These are phyloP conservation scores for Sturmia bella DNA, from an alignment of 2,888 invertebrate species.

Conservation along the genomic window DNA sequence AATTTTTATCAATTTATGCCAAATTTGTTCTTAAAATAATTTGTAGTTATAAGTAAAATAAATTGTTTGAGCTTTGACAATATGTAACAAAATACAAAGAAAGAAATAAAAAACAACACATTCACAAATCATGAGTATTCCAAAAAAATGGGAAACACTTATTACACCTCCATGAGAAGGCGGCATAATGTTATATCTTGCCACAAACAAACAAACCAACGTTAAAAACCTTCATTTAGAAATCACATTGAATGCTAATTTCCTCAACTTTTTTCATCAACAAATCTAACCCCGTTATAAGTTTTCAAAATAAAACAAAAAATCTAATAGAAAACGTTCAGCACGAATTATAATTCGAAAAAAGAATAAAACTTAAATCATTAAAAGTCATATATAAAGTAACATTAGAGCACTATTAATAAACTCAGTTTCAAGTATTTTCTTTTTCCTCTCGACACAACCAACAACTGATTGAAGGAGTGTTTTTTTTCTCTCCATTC, in stretches of 20 bases:
- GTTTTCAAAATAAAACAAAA: constrained; percentile 69
- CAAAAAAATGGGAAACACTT: constrained; percentile 47
- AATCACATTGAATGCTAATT: constrained; percentile 79
- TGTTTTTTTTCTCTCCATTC: constrained; percentile 30
- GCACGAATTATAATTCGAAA: constrained; percentile 66
- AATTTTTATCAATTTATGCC: constrained; percentile 1
- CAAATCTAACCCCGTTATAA: constrained; percentile 46
- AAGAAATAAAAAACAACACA: not conserved
- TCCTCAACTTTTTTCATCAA: constrained; percentile 58
- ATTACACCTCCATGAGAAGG: constrained; percentile 57
- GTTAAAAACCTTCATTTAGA: constrained; percentile 60
- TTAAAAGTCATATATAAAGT: constrained; percentile 17
- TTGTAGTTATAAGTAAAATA: not conserved
- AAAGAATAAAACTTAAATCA: constrained; percentile 1
- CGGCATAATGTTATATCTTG: constrained; percentile 36
- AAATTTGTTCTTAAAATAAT: constrained; percentile 25
- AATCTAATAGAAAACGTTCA: constrained; percentile 39
- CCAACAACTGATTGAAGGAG: constrained; percentile 66
- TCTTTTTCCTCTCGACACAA: constrained; percentile 30
- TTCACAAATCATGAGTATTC: not conserved
- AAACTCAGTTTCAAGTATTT: constrained; percentile 45
- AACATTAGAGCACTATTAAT: constrained; percentile 61
- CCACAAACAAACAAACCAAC: constrained; percentile 27
- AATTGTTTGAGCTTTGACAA: not conserved
- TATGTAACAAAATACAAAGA: not conserved